A percentile compares a stretch with the other conserved stretches of the same genome.
Evolutionary conservation across 2,113 vertebrate genomes (phyloP).

Genomic region (Chaetorhynchus papuensis): DNA sequence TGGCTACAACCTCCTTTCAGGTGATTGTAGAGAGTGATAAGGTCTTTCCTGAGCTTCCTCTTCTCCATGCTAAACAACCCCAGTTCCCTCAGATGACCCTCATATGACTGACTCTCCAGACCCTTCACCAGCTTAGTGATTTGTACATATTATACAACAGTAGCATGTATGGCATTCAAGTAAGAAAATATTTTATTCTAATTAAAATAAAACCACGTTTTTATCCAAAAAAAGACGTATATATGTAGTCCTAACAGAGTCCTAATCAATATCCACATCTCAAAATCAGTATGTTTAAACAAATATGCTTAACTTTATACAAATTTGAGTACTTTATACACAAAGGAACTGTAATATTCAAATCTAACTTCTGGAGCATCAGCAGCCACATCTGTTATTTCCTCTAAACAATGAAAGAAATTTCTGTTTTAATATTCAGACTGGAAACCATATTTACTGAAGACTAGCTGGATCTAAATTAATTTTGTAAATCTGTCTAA

Average conservation of each 20-base stretch:
- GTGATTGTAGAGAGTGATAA: neutral
- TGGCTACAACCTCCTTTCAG: neutral
- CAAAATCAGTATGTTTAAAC: neutral
- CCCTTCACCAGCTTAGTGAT: accelerated
- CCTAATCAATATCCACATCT: neutral
- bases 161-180: neutral
- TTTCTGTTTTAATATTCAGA: neutral
- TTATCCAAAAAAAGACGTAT: neutral
- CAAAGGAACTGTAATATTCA: neutral
- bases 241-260: neutral
- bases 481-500: neutral
- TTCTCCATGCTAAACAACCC: neutral
- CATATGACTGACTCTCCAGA: neutral
- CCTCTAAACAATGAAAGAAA: neutral
- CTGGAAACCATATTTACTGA: neutral
- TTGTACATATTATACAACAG: neutral
- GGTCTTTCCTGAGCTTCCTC: neutral
- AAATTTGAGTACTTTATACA: neutral
- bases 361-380: neutral
- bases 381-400: neutral
- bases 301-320: neutral
- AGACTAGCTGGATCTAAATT: neutral
- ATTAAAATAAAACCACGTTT: neutral
- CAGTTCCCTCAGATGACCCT: neutral
- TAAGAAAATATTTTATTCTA: neutral